These are phyloP conservation scores for Epistrophe eligans DNA, from an alignment of 2,888 invertebrate species.

Conservation along the genomic window DNA sequence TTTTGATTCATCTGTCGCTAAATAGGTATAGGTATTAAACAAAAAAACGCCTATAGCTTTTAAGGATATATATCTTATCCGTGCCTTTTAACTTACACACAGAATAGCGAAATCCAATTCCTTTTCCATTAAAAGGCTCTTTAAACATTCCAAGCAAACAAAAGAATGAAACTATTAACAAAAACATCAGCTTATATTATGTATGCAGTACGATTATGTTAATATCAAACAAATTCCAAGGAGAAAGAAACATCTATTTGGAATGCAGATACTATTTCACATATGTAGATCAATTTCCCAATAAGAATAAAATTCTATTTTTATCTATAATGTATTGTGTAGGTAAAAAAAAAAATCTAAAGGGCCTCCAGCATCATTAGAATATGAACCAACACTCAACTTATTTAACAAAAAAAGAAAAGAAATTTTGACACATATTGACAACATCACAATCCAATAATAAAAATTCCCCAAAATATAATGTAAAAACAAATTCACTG, in stretches of 20 bases:
- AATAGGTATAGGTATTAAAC: too few species aligned
- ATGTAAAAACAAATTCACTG: neutral
- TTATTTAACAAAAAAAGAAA: neutral
- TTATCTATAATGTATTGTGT: too few species aligned
- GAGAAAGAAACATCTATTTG: neutral
- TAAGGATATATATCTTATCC: too few species aligned
- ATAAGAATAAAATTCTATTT: neutral
- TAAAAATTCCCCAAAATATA: neutral
- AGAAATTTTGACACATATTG: slow-evolving; percentile 7
- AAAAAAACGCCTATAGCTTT: neutral
- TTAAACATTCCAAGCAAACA: neutral
- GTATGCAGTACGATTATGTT: too few species aligned
- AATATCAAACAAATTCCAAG: neutral
- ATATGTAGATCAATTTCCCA: neutral
- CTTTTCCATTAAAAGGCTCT: neutral
- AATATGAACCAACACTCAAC: neutral
- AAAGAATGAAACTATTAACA: neutral
- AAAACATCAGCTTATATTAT: too few species aligned
- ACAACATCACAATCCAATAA: neutral
- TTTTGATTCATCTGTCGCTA: too few species aligned
- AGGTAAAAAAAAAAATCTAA: neutral
- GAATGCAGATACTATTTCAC: neutral
- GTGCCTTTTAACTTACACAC: too few species aligned
- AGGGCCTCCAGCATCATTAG: neutral
- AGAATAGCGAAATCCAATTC: too few species aligned